Evolutionary conservation across 2,113 vertebrate genomes (phyloP).

Genomic region (Anser cygnoides): DNA sequence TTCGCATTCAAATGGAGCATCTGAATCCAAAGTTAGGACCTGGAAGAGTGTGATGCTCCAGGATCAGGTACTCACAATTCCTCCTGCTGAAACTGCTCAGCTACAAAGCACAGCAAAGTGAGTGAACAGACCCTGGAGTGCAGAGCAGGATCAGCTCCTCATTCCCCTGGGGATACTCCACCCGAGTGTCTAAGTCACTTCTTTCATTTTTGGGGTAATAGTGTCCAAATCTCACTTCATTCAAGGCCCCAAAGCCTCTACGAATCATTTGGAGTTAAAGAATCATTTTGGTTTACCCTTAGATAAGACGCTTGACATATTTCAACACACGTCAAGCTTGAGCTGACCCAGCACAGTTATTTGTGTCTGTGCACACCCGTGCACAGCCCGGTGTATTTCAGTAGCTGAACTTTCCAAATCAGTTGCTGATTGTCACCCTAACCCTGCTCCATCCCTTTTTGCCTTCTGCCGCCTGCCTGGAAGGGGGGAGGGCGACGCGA

Average conservation of each 20-base stretch:
- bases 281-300: neutral
- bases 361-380: neutral
- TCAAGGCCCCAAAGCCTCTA: neutral
- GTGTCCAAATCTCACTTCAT: neutral
- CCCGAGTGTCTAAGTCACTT: neutral
- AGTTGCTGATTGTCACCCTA: neutral
- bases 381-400: neutral
- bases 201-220: accelerated
- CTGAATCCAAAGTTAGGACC: neutral
- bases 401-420: neutral
- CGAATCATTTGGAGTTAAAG: neutral
- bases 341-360: neutral
- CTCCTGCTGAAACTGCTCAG: neutral
- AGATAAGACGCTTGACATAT: neutral
- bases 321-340: neutral
- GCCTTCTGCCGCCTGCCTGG: neutral
- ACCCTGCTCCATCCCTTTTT: neutral
- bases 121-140: neutral
- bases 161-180: neutral
- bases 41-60: neutral
- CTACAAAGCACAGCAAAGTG: neutral
- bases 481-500: neutral
- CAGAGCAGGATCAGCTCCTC: neutral
- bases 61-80: neutral
- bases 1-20: neutral